These are phyloP conservation scores for Syrphus vitripennis DNA, from an alignment of 2,888 invertebrate genomes.

Conservation along the genomic window DNA sequence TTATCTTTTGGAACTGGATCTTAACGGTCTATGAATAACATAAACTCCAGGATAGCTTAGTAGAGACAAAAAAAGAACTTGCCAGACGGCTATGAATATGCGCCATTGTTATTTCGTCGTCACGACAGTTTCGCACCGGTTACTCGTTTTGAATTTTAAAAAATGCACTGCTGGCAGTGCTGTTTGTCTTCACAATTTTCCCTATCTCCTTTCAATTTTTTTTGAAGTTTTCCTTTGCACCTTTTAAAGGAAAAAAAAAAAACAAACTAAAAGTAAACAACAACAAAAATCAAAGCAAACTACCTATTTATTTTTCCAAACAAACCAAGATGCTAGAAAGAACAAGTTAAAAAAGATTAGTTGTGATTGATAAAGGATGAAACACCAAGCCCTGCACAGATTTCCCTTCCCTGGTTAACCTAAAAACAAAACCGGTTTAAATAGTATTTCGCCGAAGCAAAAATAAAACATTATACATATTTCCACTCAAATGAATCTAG, in stretches of 20 bases:
- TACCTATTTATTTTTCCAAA: neutral
- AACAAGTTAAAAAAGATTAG: constrained; percentile 5
- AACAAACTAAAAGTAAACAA: constrained; percentile 51
- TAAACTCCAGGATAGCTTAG: too few relatives aligned
- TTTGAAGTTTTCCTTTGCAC: constrained; percentile 41
- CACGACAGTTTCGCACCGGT: too few relatives aligned
- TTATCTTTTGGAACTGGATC: too few relatives aligned
- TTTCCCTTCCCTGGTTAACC: constrained; percentile 10
- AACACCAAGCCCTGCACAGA: constrained; percentile 32
- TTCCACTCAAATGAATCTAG: too few relatives aligned
- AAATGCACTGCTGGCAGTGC: constrained; percentile 18
- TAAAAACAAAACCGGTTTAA: constrained; percentile 51
- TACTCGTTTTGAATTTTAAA: too few relatives aligned
- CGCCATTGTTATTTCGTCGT: too few relatives aligned
- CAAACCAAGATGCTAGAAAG: constrained; percentile 68
- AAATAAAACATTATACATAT: neutral
- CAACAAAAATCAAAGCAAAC: constrained; percentile 56
- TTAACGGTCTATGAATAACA: too few relatives aligned
- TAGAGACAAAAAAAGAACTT: too few relatives aligned
- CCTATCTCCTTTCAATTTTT: neutral
- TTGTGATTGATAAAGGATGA: neutral
- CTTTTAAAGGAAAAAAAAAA: neutral
- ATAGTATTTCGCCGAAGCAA: neutral
- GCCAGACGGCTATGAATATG: too few relatives aligned
- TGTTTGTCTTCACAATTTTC: constrained; percentile 23